These are phyloP conservation scores for Torymus auratus DNA, from an alignment of 2,888 invertebrate species.

Conservation along the genomic window DNA sequence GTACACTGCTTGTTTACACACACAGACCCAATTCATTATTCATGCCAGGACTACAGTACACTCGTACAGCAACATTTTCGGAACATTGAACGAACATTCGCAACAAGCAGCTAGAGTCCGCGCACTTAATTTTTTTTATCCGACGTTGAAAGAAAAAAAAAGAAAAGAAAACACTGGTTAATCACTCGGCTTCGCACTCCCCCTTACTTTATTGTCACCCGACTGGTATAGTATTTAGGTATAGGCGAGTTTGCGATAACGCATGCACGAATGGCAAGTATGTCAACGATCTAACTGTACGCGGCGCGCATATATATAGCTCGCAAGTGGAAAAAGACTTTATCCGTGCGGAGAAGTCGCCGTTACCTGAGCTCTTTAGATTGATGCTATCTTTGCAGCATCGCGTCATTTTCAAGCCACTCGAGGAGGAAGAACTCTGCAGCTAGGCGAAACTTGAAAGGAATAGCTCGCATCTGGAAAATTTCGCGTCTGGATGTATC, in stretches of 20 bases:
- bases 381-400: constrained; percentile 60
- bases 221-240: too few relatives aligned
- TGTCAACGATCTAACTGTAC: constrained; percentile 5
- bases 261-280: neutral
- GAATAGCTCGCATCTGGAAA: constrained; percentile 3
- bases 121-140: too few relatives aligned
- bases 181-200: too few relatives aligned
- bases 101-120: too few relatives aligned
- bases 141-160: too few relatives aligned
- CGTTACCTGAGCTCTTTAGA: constrained; percentile 66
- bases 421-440: neutral
- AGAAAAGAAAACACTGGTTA: too few relatives aligned
- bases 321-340: neutral
- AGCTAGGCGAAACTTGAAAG: constrained; percentile 24
- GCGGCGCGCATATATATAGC: neutral
- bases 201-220: too few relatives aligned
- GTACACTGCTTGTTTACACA: constrained; percentile 62
- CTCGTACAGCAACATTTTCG: too few relatives aligned
- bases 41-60: too few relatives aligned
- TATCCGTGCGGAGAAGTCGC: constrained; percentile 1
- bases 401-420: constrained; percentile 63
- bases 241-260: neutral
- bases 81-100: too few relatives aligned
- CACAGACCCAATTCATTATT: too few relatives aligned
- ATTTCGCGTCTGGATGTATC: constrained; percentile 7